Evolutionary conservation across 2,888 invertebrate species (phyloP), one percentile per base, ranked within the genome.

Genomic region (Scaptomyza parva): DNA sequence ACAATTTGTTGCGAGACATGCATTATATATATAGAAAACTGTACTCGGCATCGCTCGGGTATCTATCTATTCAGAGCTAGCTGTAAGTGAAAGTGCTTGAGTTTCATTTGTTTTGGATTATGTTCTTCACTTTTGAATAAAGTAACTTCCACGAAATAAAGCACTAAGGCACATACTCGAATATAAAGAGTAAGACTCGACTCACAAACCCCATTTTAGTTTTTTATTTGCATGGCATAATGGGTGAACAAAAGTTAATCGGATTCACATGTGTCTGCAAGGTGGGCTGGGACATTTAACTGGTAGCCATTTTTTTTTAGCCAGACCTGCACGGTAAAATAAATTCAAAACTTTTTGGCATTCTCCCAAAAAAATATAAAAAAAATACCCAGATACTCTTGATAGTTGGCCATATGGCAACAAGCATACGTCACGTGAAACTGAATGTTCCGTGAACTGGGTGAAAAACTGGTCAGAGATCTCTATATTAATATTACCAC

Each of bases 331-430:
- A 44, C 67, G 57, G 52, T 43, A 64, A 76, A 81, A 67, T 69
- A 68, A 76, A 60, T 76, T 62, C 52, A 28, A 76, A 77, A 67
- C 48, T 70, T 71, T 60, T 48, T 44, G 51, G 28, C 35, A 40
- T 22, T 17, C 41, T 14, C 11, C 5, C 5, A 22, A 20, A 39
- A 39, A n/a, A n/a, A n/a, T n/a, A n/a, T n/a, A 22, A 24, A n/a
- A n/a, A n/a, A 24, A 1, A 24, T 0, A 11, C 1, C 2, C 18
- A 51, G 17, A 11, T 3, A n/a, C 9, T 28, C 20, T 52, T 28
- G 30, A 40, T 30, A 30, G 11, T 11, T 50, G 39, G 17, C 50
- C 50, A 45, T 5, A 24, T 28, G 60, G 40, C 47, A 59, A 45
- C 28, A 44, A 54, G 59, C 63, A 40, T 54, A 59, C 51, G 26